Percentiles rank a stretch among this genome's conserved stretches.
These are phyloP conservation scores for Ellobius talpinus DNA, from an alignment of 2,113 vertebrate genomes.

Conservation along the genomic window DNA sequence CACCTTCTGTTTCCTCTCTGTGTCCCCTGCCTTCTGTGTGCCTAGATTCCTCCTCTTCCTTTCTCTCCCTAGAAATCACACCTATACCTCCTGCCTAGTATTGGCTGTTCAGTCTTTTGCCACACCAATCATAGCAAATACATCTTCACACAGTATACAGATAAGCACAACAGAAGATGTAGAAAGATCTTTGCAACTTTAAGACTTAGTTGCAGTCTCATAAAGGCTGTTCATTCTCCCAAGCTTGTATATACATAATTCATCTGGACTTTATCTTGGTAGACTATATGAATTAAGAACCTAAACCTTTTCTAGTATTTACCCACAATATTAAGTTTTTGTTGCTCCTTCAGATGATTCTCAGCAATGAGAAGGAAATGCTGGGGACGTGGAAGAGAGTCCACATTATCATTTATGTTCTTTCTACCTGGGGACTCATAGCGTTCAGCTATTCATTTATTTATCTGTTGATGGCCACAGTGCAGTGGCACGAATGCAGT, in stretches of 20 bases:
- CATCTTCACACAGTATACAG: neutral
- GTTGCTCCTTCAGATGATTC: neutral
- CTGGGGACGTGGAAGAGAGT: neutral
- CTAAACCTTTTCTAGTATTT: neutral
- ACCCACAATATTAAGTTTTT: neutral
- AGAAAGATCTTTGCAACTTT: neutral
- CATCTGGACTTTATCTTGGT: conserved; percentile 6
- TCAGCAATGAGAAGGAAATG: neutral
- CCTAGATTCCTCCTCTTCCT: neutral
- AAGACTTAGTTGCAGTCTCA: neutral
- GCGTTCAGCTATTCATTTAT: neutral
- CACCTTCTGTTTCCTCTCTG: neutral
- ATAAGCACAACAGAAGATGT: neutral
- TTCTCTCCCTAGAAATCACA: neutral
- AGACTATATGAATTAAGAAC: neutral
- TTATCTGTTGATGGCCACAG: neutral
- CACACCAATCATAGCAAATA: neutral
- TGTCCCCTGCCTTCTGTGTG: neutral
- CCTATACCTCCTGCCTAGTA: neutral
- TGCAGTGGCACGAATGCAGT: neutral
- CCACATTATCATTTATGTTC: neutral
- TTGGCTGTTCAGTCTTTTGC: neutral
- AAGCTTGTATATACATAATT: neutral
- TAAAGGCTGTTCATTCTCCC: neutral
- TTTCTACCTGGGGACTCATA: neutral